These are phyloP conservation scores for Melanotaenia boesemani DNA, from an alignment of 2,797 vertebrate genomes.

Conservation along the genomic window DNA sequence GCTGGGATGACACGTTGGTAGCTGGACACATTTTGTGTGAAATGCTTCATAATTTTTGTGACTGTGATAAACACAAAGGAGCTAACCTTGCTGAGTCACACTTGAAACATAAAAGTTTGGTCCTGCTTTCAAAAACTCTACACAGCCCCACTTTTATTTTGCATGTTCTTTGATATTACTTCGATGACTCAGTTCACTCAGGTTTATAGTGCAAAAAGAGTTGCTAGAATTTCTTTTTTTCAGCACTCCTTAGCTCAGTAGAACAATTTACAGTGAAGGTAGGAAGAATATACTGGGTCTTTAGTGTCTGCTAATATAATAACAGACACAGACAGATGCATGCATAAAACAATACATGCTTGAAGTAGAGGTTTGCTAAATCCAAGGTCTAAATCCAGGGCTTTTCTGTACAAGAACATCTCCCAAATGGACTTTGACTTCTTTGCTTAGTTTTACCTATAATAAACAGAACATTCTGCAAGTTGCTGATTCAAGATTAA, in stretches of 20 bases:
- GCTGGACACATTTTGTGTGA: background rate
- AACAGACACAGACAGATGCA: background rate
- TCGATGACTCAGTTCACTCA: background rate
- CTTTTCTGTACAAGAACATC: background rate
- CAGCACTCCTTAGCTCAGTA: background rate
- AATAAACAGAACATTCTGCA: background rate
- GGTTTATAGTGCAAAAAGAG: background rate
- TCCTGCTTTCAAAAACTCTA: background rate
- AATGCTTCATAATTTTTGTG: background rate
- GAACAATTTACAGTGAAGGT: slow-evolving; percentile 1
- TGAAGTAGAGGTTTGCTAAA: background rate
- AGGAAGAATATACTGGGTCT: background rate
- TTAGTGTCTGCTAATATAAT: background rate
- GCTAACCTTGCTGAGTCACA: background rate
- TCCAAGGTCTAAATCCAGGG: background rate
- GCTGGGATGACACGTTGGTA: background rate
- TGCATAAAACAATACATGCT: background rate
- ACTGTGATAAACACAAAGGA: background rate
- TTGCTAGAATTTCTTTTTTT: background rate
- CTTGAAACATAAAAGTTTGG: background rate
- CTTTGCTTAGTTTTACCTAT: background rate
- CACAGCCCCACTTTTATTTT: background rate
- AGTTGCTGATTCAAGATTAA: background rate
- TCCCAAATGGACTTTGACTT: background rate
- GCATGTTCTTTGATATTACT: background rate